Evolutionary conservation across 2,888 invertebrate genomes (phyloP).

Genomic region (Eubasilissa splendida): DNA sequence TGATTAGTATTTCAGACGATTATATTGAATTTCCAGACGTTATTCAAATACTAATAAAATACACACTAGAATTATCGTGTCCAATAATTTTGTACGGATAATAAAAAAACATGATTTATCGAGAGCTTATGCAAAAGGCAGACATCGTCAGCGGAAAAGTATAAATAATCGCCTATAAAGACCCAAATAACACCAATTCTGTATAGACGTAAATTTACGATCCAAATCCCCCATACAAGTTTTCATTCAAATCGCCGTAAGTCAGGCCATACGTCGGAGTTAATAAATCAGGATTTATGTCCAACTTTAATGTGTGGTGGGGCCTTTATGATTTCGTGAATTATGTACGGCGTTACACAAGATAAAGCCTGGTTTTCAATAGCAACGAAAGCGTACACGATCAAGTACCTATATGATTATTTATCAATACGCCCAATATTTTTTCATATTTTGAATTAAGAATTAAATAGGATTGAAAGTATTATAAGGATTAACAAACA

Average conservation of each 20-base stretch:
- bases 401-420: no score
- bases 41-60: slow-evolving; percentile 4
- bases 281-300: slow-evolving; percentile 48
- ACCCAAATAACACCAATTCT: slow-evolving; percentile 51
- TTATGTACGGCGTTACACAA: slow-evolving; percentile 31
- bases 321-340: slow-evolving; percentile 49
- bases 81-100: slow-evolving; percentile 15
- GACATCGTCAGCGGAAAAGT: slow-evolving; percentile 34
- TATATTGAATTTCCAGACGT: not conserved
- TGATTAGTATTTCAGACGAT: slow-evolving; percentile 11
- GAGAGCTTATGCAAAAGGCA: slow-evolving; percentile 31
- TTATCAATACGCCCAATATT: no score
- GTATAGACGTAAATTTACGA: slow-evolving; percentile 43
- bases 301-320: slow-evolving; percentile 25
- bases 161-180: slow-evolving; percentile 49
- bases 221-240: slow-evolving; percentile 42
- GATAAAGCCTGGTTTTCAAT: slow-evolving; percentile 12
- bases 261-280: slow-evolving; percentile 23
- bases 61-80: slow-evolving; percentile 1
- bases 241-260: slow-evolving; percentile 47
- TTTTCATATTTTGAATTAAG: no score
- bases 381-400: not conserved
- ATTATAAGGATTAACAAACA: no score
- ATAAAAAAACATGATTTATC: slow-evolving; percentile 32
- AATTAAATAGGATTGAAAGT: no score